Conservation (phyloP, 2,113 vertebrate genomes). For the Marcusenius ussheri region DNA sequence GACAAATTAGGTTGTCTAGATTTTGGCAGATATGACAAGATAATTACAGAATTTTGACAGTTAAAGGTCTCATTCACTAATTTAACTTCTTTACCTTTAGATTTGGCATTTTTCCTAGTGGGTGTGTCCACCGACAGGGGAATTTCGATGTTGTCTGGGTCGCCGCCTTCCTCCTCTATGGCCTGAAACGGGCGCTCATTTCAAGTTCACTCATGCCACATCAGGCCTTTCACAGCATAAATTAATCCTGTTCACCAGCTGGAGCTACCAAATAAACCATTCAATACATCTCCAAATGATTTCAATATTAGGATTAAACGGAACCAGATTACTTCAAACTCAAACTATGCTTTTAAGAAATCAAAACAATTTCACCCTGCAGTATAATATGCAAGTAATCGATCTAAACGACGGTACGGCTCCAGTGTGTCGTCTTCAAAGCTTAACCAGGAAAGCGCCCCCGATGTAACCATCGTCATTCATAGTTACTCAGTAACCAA, state of each 20-base stretch:
- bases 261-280: not conserved
- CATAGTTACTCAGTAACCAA: not conserved
- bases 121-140: conserved; percentile 65
- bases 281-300: not conserved
- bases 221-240: not conserved
- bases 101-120: conserved; percentile 77
- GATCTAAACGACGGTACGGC: not conserved
- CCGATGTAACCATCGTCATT: not conserved
- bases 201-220: not conserved
- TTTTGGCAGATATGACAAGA: not conserved
- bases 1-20: not conserved
- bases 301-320: not conserved
- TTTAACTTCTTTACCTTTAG: conserved; percentile 69
- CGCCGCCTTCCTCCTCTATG: conserved; percentile 90
- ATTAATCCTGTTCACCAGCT: not conserved
- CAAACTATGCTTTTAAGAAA: not conserved
- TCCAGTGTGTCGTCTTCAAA: not conserved
- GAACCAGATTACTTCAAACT: not conserved
- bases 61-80: not conserved
- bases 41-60: not conserved
- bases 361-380: not conserved
- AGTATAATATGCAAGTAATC: not conserved
- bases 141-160: conserved; percentile 84
- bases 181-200: conserved; percentile 62
- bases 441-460: not conserved